Evolutionary conservation across 92 coral and sea anemone species (phyloP), one percentile per base, ranked within the genome.

Genomic region (Paragorgia papillata): DNA sequence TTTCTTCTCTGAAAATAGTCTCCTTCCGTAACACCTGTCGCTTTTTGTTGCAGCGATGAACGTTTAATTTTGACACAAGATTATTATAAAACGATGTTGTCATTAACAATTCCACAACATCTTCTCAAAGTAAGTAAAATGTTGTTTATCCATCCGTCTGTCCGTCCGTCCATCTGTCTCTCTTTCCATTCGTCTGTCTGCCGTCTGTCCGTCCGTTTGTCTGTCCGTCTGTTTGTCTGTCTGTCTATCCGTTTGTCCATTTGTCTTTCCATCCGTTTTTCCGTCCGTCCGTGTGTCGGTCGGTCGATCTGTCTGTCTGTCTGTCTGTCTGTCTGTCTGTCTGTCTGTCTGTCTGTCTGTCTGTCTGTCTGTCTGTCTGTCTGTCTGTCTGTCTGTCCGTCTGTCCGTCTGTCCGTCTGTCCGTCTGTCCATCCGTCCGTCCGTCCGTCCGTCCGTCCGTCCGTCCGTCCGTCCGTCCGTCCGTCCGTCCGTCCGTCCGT

Each of bases 11-110:
- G n/a, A n/a, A n/a, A n/a, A n/a, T n/a, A n/a, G n/a, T n/a, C n/a
- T n/a, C n/a, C n/a, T n/a, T n/a, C n/a, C n/a, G n/a, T n/a, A n/a
- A n/a, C n/a, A n/a, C n/a, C n/a, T n/a, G n/a, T n/a, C n/a, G n/a
- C n/a, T 14, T 4, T 64, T 19, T 43, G 12, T 43, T 13, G 48
- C 32, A 68, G 75, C 18, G 30, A 68, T 17, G 43, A n/a, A 21
- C 58, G 32, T 68, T 68, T 68, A 30, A 12, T 68, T 25, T 44
- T 41, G 58, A 68, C 75, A 0, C 35, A 68, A 10, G 75, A 68
- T 22, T 68, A 68, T 14, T 68, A 44, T 68, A 19, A 12, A 21
- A 48, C 40, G 22, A 20, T 24, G 37, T 43, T n/a, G 75, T 15
- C 34, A 25, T 44, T 68, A 17, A 27, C 29, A 22, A 32, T 64